Base-by-base conservation (phyloP, 2,888 invertebrate genomes). In the Homarus gammarus region DNA sequence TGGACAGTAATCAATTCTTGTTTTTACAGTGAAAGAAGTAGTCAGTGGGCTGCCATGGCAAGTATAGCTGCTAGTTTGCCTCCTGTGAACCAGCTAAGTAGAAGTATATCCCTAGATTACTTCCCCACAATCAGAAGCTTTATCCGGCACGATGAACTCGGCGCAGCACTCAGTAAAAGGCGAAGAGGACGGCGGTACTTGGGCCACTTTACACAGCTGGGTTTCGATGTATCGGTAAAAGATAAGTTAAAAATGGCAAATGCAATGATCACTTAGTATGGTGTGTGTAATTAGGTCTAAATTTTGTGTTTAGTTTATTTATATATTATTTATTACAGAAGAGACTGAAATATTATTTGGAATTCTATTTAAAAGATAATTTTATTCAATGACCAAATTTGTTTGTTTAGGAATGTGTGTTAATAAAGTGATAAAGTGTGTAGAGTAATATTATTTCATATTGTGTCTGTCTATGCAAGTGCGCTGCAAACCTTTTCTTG, bases 211-310 rank as follows among this genome's bases (percentile, higher is more conserved):
- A 36, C 84, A 44, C 88, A 89, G n/a, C 31, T 75, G 36, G 84
- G 88, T 12, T 72, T 83, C 33, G 56, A 70, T 31, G n/a, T 89
- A 33, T 70, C 88, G 36, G 31, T 68, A 31, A 12, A 49, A 38
- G 75, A 89, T 15, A 89, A 75, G 70, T 44, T 89, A 38, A 84
- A 64, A 84, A 36, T 83, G 33, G 88, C 88, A 31, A 89, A 89
- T 84, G 73, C 88, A 2, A 36, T 89, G 36, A 61, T 51, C 33
- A n/a, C 70, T 0, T 83, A 83, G 33, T 64, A 27, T 22, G 12
- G 18, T 18, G 18, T 18, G 22, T n/a, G n/a, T n/a, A 56, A 56
- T 56, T 56, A 56, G 15, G 56, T 18, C 18, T 22, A 49, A 49
- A 49, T 49, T 49, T 49, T 56, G 22, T 56, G 15, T 22, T 56